A percentile compares a stretch with the other conserved stretches of the same genome.
Conservation (phyloP, 1,140 invertebrate genomes). For the Bombus pascuorum region DNA sequence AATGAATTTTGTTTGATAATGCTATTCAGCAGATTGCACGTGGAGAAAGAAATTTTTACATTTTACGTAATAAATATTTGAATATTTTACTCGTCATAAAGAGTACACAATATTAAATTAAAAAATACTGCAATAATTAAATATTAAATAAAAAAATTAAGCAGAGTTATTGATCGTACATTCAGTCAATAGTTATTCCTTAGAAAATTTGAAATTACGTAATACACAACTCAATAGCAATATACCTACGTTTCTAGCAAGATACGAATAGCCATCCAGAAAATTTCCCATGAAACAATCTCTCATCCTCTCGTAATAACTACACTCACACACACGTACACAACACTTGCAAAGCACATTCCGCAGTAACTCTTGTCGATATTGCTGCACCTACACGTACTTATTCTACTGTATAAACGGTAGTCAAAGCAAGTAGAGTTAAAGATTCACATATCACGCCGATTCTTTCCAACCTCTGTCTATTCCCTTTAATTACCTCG, state of each 20-base stretch:
- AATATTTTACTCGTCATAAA: background rate
- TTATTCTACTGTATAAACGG: background rate
- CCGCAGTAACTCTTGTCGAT: background rate
- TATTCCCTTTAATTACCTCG: background rate
- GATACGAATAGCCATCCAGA: background rate
- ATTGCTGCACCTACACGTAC: background rate
- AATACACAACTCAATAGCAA: background rate
- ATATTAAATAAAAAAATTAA: background rate
- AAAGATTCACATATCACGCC: background rate
- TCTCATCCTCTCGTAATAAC: background rate
- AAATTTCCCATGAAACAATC: slow-evolving; percentile 8
- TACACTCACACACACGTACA: background rate
- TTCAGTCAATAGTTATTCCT: background rate
- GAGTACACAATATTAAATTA: background rate
- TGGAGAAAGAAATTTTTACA: too few species aligned
- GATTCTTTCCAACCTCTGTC: background rate
- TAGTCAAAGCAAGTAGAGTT: background rate
- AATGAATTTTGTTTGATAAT: too few species aligned
- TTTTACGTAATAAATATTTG: background rate
- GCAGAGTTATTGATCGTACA: background rate
- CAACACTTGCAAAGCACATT: background rate
- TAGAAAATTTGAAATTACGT: background rate
- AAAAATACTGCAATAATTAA: too few species aligned
- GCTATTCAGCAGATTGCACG: too few species aligned
- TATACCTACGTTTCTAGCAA: background rate